phyloP scores from a whole-genome alignment of 2,888 invertebrate species.

The Rosalia funebris region DNA sequence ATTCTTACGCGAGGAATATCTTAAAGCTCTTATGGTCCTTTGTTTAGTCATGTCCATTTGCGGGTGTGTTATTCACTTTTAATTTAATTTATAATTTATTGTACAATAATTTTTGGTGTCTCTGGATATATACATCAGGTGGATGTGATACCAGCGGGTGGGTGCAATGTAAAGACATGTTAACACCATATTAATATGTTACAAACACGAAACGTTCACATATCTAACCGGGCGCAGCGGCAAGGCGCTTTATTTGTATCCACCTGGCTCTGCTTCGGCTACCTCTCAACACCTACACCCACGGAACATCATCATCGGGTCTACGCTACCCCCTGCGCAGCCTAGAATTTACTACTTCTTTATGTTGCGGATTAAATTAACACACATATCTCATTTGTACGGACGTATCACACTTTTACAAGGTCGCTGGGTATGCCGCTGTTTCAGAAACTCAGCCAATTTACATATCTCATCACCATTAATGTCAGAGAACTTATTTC shows the following conservation, averaged over 20 bases:
- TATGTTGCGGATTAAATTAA: slow-evolving; percentile 51
- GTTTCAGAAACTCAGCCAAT: slow-evolving; percentile 44
- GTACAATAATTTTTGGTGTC: slow-evolving; percentile 16
- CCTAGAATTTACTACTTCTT: slow-evolving; percentile 47
- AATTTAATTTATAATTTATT: slow-evolving; percentile 2
- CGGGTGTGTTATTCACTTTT: background rate
- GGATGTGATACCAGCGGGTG: slow-evolving; percentile 51
- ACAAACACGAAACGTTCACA: slow-evolving; percentile 55
- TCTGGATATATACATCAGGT: slow-evolving; percentile 46
- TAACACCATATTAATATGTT: slow-evolving; percentile 55
- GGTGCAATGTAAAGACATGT: slow-evolving; percentile 48
- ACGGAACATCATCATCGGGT: slow-evolving; percentile 37
- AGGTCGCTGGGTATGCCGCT: slow-evolving; percentile 41
- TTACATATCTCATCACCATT: slow-evolving; percentile 53
- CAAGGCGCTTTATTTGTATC: slow-evolving; percentile 36
- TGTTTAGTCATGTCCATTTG: background rate
- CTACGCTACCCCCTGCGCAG: slow-evolving; percentile 39
- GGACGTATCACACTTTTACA: slow-evolving; percentile 46
- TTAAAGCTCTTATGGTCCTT: no score
- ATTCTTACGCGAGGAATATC: no score
- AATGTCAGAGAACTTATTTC: slow-evolving; percentile 42
- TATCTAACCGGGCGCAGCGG: slow-evolving; percentile 47
- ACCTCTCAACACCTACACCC: slow-evolving; percentile 46
- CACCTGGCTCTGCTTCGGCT: slow-evolving; percentile 37
- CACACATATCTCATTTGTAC: slow-evolving; percentile 47